Evolutionary conservation across 2,113 vertebrate genomes (phyloP).

Genomic region (Hippocampus barbouri): DNA sequence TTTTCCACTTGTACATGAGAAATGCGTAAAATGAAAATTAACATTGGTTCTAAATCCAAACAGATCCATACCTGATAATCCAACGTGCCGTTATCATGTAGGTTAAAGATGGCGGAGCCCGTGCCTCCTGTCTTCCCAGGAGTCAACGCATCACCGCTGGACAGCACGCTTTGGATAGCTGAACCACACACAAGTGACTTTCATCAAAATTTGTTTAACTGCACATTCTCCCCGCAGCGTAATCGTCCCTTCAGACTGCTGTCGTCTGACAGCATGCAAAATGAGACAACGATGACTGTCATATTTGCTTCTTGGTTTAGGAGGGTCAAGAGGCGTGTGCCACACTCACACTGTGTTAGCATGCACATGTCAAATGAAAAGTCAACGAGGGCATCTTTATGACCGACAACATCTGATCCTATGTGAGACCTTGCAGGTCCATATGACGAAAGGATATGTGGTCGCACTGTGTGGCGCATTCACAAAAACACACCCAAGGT

Average conservation of each 20-base stretch:
- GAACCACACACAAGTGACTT: conserved; percentile 25
- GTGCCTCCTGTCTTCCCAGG: conserved; percentile 86
- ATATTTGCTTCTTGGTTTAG: conserved; percentile 13
- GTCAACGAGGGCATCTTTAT: conserved; percentile 29
- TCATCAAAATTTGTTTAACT: conserved; percentile 19
- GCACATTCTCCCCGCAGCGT: not conserved
- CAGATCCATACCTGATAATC: conserved; percentile 82
- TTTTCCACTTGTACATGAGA: not conserved
- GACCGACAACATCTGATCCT: conserved; percentile 27
- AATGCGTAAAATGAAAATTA: not conserved
- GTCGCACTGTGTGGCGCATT: conserved; percentile 8
- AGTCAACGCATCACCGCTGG: conserved; percentile 81
- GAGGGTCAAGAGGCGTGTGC: conserved; percentile 5
- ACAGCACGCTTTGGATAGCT: conserved; percentile 93
- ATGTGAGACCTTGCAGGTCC: conserved; percentile 18
- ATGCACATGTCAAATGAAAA: conserved; percentile 14
- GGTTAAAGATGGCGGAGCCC: conserved; percentile 81
- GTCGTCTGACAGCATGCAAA: conserved; percentile 23
- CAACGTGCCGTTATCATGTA: conserved; percentile 88
- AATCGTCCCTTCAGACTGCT: not conserved
- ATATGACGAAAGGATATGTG: conserved; percentile 16
- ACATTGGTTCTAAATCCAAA: not conserved
- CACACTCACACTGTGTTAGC: conserved; percentile 14
- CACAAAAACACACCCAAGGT: conserved; percentile 31
- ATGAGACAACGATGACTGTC: conserved; percentile 49